Conservation (phyloP, 2,888 invertebrate genomes). For the Eupithecia inturbata region DNA sequence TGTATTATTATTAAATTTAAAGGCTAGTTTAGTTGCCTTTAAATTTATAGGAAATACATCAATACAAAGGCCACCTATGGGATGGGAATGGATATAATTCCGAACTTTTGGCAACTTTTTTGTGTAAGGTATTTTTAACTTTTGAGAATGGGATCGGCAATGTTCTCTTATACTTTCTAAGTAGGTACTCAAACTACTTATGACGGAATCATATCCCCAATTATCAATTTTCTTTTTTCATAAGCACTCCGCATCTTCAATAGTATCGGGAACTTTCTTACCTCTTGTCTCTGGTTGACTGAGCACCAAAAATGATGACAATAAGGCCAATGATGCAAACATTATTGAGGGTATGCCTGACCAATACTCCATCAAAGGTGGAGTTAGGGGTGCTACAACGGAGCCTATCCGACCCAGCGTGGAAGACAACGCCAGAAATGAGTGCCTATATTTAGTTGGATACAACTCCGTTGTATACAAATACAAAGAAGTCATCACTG, state of each 20-base stretch:
- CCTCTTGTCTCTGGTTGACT: constrained; percentile 76
- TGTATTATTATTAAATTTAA: background rate
- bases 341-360: constrained; percentile 72
- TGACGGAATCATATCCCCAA: background rate
- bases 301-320: constrained; percentile 68
- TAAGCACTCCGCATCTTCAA: constrained; percentile 75
- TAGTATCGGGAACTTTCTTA: constrained; percentile 72
- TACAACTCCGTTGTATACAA: constrained; percentile 89
- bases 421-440: constrained; percentile 87
- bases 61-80: background rate
- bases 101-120: background rate
- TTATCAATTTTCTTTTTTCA: constrained; percentile 48
- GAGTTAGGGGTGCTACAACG: constrained; percentile 87
- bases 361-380: constrained; percentile 84
- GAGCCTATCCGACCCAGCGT: constrained; percentile 89
- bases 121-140: background rate
- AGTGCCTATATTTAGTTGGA: constrained; percentile 88
- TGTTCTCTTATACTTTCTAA: background rate
- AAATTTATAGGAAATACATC: background rate
- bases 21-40: too few species aligned
- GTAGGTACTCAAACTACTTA: background rate
- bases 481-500: constrained; percentile 87
- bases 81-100: background rate
- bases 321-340: constrained; percentile 69
- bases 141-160: background rate